Evolutionary conservation across 1,140 invertebrate genomes (phyloP), one percentile per base, ranked within the genome.

Genomic region (Anastrepha ludens): DNA sequence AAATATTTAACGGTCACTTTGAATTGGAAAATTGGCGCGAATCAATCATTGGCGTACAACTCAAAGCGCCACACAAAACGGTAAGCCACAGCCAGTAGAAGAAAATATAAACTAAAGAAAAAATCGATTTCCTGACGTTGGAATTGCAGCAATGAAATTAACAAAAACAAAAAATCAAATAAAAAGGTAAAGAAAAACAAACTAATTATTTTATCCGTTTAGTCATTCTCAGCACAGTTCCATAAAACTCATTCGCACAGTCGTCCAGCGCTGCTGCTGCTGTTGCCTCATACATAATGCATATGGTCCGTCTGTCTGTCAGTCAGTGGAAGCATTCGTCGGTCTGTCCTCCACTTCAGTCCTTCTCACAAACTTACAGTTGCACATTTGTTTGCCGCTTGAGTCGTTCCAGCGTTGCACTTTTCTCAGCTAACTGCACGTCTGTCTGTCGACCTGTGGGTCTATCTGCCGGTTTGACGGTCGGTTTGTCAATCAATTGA

Each of bases 161-260:
- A 44, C 20, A 74, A 81, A 20, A 58, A 81, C n/a, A 58, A 81
- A 50, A 55, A 55, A 81, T 55, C 50, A 74, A 47, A 74, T 17
- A 5, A 74, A 6, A 74, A n/a, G 15, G 13, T 47, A 74, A 47
- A 74, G 6, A 55, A 39, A 29, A 13, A 20, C 74, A 81, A 44
- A 74, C 44, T 74, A 74, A 74, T 47, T 74, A 39, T 81, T 81
- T 81, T 55, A 81, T 81, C 7, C 74, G 74, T 55, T 81, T 81
- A 81, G 47, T 29, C 47, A 81, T 81, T 81, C 74, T 9, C 74
- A 55, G n/a, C 74, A 50, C 44, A 41, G 47, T 6, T 13, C 47
- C 74, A 81, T 81, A 81, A 55, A 81, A 41, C 20, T 5, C 74
- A 81, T 55, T 17, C n/a, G 60, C n/a, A 81, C 47, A 50, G n/a